Base-by-base conservation (phyloP, 2,113 vertebrate genomes). In the Pollachius pollachius region DNA sequence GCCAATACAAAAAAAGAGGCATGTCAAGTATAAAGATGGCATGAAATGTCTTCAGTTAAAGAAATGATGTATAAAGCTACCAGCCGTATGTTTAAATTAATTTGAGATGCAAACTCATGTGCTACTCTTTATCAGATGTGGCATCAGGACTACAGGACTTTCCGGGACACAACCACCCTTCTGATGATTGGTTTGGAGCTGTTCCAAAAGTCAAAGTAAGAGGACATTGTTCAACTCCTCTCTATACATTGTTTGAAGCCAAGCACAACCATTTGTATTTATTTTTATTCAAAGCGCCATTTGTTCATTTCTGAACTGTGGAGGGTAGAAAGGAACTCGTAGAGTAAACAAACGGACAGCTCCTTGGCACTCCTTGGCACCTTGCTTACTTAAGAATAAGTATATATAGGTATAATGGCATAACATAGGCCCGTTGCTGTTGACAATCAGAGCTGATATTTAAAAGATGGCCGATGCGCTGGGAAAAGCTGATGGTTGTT, bases 151-250 rank as follows among this genome's bases (percentile, higher is more conserved):
- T 99, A 98, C 87, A 92, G 90, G 88, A 94, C 92, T 75, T 99
- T 97, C 88, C 93, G 94, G 37, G 96, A 98, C 78, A 96, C 94
- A 8, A 97, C 95, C 57, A 88, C 95, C 88, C 95, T 94, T 85
- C 94, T 99, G 80, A 92, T 96, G 91, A 94, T 94, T n/a, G 97
- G 97, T 70, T 80, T 99, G 85, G 97, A 99, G 85, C 90, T 95
- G 85, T 98, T 96, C 85, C 94, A 98, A 83, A 97, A 95, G 87
- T 93, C 94, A 81, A 96, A 83, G 89, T 90, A 88, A 1, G 95
- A 48, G 41, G 41, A 48, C 87, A 86, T 88, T 34, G 30, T 34
- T 34, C 30, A 34, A 92, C 88, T 72, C 19, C n/a, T 62, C 16
- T 48, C 15, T 19, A 52, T 23, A 0, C 16, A 5, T 30, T 67